Evolutionary conservation across 2,888 invertebrate species (phyloP).

Genomic region (Altica lythri): DNA sequence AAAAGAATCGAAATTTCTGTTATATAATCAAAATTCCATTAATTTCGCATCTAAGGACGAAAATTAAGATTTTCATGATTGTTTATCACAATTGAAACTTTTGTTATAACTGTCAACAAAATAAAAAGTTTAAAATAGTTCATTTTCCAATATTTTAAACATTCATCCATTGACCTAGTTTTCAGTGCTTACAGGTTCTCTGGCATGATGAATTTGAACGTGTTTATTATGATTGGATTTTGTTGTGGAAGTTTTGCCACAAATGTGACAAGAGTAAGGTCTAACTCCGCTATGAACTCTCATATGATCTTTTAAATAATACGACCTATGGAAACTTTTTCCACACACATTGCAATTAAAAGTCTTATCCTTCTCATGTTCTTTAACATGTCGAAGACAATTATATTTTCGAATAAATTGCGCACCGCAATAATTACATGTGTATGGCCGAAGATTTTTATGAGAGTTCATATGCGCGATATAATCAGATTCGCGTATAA

Average conservation of each 20-base stretch:
- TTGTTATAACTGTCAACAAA: too few relatives aligned
- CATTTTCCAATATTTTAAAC: background rate
- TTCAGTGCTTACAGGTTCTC: slow-evolving; percentile 85
- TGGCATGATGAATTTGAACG: slow-evolving; percentile 85
- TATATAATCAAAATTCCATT: too few relatives aligned
- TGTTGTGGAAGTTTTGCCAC: slow-evolving; percentile 86
- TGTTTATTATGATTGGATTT: slow-evolving; percentile 92
- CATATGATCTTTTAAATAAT: slow-evolving; percentile 86
- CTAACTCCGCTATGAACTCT: slow-evolving; percentile 81
- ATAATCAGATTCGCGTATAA: slow-evolving; percentile 80
- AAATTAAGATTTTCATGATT: too few relatives aligned
- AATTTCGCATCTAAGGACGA: too few relatives aligned
- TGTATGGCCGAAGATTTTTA: slow-evolving; percentile 81
- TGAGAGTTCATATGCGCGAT: slow-evolving; percentile 86
- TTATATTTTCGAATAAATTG: slow-evolving; percentile 89
- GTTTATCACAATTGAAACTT: too few relatives aligned
- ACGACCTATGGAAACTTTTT: slow-evolving; percentile 84
- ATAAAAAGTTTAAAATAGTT: too few relatives aligned
- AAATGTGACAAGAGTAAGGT: slow-evolving; percentile 84
- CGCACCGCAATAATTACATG: slow-evolving; percentile 88
- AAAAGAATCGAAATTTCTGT: too few relatives aligned
- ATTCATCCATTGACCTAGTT: slow-evolving; percentile 56
- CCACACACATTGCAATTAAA: slow-evolving; percentile 79
- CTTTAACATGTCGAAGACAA: slow-evolving; percentile 81
- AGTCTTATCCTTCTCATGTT: slow-evolving; percentile 79